phyloP scores from a whole-genome alignment of 2,797 vertebrate genomes.

The Taeniopygia guttata region DNA sequence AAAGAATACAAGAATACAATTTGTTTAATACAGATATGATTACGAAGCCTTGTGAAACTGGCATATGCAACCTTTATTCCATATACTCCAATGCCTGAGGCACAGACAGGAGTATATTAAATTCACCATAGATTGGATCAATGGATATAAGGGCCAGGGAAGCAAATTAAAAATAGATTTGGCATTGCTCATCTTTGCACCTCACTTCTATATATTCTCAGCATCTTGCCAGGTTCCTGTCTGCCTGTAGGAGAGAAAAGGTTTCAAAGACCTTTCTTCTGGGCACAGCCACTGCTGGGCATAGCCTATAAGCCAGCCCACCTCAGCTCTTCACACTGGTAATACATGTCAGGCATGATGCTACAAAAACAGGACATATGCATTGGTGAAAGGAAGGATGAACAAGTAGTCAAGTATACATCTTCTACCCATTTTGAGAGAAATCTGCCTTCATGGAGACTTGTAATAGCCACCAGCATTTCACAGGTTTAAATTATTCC shows the following conservation, averaged over 20 bases:
- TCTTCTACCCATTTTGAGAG: not conserved
- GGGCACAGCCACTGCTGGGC: not conserved
- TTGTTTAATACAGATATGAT: not conserved
- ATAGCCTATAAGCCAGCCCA: not conserved
- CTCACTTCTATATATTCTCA: not conserved
- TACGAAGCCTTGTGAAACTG: not conserved
- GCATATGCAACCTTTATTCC: not conserved
- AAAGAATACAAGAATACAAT: not conserved
- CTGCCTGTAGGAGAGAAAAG: not conserved
- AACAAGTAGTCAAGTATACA: not conserved
- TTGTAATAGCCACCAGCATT: not conserved
- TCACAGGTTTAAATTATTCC: not conserved
- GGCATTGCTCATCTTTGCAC: not conserved
- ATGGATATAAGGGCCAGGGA: not conserved
- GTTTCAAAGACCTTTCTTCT: not conserved
- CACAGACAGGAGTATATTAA: not conserved
- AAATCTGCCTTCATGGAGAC: not conserved
- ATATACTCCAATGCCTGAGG: not conserved
- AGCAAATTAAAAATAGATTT: not conserved
- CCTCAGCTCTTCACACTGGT: not conserved
- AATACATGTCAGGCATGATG: rapidly evolving
- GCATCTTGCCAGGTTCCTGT: not conserved
- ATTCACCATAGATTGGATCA: not conserved
- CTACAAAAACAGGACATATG: not conserved
- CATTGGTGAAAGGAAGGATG: not conserved